These are phyloP conservation scores for Dipus sagitta DNA, from an alignment of 2,797 vertebrate genomes.

Conservation along the genomic window DNA sequence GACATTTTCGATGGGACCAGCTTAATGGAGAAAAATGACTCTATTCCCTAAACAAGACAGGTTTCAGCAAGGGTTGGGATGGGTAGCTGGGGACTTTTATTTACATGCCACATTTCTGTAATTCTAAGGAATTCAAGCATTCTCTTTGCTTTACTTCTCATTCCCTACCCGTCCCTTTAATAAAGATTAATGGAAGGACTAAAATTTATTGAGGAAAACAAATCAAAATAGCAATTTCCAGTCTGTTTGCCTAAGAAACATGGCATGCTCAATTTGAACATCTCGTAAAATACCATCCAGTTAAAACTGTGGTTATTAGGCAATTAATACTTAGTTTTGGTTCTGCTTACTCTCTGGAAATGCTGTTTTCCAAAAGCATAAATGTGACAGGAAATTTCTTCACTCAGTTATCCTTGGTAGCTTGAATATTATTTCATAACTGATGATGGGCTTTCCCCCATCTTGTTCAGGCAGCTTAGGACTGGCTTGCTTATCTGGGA, in stretches of 20 bases:
- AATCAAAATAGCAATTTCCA: constrained; percentile 75
- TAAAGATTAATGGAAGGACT: constrained; percentile 76
- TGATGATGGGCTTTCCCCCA: constrained; percentile 55
- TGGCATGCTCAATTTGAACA: constrained; percentile 16
- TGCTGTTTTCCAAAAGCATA: constrained; percentile 79
- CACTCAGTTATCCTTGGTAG: constrained; percentile 72
- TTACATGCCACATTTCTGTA: constrained; percentile 68
- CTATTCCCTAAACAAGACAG: constrained; percentile 64
- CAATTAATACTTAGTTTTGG: constrained; percentile 82
- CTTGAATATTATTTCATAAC: constrained; percentile 79
- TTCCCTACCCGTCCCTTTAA: constrained; percentile 72
- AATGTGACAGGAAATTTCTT: constrained; percentile 84
- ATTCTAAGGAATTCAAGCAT: constrained; percentile 68
- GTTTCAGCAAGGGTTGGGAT: constrained; percentile 7
- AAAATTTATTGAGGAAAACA: constrained; percentile 65
- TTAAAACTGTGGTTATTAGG: constrained; percentile 80
- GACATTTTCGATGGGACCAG: constrained; percentile 67
- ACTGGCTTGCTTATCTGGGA: not conserved
- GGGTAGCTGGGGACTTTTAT: constrained; percentile 30
- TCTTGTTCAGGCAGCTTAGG: not conserved
- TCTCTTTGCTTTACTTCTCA: constrained; percentile 41
- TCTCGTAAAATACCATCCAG: constrained; percentile 74
- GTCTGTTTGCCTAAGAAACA: constrained; percentile 43
- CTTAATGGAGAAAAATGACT: constrained; percentile 81
- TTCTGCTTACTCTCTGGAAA: constrained; percentile 82